Evolutionary conservation across 2,797 vertebrate genomes (phyloP).

Genomic region (Diplodus sargus): DNA sequence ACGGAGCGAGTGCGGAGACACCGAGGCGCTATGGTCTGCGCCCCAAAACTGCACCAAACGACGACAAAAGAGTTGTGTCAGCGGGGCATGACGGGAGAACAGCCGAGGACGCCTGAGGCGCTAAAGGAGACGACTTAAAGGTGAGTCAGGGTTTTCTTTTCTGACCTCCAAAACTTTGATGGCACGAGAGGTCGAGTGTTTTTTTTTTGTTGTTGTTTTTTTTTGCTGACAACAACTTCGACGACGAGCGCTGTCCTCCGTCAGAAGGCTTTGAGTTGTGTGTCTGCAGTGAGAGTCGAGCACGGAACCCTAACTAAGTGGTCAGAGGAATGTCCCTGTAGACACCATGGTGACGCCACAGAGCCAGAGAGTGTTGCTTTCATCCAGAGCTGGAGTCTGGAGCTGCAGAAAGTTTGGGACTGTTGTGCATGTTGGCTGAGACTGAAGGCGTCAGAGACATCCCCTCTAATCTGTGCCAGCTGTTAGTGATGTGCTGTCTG

Average conservation of each 20-base stretch:
- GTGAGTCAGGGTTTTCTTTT: conserved; percentile 18
- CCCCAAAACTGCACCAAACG: background rate
- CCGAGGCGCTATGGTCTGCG: conserved; percentile 28
- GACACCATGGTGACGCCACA: background rate
- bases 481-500: background rate
- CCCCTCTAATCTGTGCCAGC: background rate
- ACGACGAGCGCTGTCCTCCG: background rate
- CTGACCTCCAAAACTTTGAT: background rate
- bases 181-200: background rate
- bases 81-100: conserved; percentile 2
- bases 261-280: background rate
- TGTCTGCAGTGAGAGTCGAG: background rate
- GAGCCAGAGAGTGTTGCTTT: background rate
- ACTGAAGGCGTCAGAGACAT: background rate
- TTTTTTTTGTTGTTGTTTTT: no score
- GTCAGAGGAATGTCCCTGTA: background rate
- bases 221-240: background rate
- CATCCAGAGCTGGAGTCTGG: background rate
- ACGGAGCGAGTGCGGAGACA: conserved; percentile 9
- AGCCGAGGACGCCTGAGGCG: accelerated
- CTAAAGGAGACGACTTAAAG: background rate
- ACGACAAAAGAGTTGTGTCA: background rate
- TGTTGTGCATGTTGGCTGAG: background rate
- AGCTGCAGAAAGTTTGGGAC: background rate
- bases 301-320: background rate